Base-by-base conservation (phyloP, 2,888 invertebrate genomes). In the Apantesis nais region DNA sequence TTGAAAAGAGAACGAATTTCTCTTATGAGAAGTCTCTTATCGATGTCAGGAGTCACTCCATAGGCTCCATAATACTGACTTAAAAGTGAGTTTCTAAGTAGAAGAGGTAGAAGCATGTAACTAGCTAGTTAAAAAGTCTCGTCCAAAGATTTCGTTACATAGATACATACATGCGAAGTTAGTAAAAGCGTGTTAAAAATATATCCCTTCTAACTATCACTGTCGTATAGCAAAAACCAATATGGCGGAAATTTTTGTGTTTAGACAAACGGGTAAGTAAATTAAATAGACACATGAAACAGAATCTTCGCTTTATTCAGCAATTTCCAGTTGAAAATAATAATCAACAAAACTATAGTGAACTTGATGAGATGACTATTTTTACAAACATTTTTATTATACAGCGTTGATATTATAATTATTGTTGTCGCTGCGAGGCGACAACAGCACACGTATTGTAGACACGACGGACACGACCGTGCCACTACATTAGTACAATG, bases 271-370 rank as follows among this genome's bases (percentile, higher is more conserved):
- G 41, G 39, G 55, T 19, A n/a, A 31, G 31, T 41, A 87, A 93
- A 92, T 91, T 82, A 93, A 93, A 94, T 89, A 80, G 88, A 75
- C 67, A 61, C 66, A 82, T 90, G 88, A 93, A 95, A 95, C 94
- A 95, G 93, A 94, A 94, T 94, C 82, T 82, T 93, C 93, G 93
- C 92, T 95, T 94, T 95, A 94, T 92, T 94, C 90, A 93, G 93
- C 93, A 94, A 92, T 91, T 91, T 92, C 90, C 90, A 87, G 92
- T 93, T 93, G 92, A 93, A 93, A 93, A 92, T 92, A 92, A 91
- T 88, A 91, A 92, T 91, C 92, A 93, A 94, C 93, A 92, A 90
- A 93, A 92, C 91, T 93, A 93, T 92, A 93, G 89, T 91, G 92
- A 93, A 93, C 90, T 92, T 90, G 90, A 90, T 93, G 93, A 92